A percentile compares a stretch with the other conserved stretches of the same genome.
These are phyloP conservation scores for Selenia dentaria DNA, from an alignment of 2,888 invertebrate species.

Conservation along the genomic window DNA sequence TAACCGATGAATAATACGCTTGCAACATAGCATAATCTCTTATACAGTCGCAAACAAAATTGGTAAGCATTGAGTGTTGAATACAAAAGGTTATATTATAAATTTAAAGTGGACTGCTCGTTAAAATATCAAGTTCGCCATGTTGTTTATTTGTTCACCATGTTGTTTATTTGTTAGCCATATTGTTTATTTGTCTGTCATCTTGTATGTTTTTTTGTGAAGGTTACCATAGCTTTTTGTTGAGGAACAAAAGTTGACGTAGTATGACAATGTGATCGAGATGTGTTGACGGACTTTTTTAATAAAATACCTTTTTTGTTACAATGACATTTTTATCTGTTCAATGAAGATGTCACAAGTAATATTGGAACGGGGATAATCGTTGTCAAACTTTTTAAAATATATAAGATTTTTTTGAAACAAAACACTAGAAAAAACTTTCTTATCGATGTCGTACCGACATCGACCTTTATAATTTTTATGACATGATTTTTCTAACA, in stretches of 20 bases:
- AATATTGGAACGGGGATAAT: too few species aligned
- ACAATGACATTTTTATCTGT: background rate
- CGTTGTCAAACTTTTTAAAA: too few species aligned
- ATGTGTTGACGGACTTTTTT: background rate
- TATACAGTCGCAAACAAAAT: constrained; percentile 54
- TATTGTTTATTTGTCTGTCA: constrained; percentile 6
- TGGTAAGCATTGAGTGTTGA: constrained; percentile 68
- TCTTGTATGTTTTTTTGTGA: constrained; percentile 5
- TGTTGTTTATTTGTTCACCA: constrained; percentile 41
- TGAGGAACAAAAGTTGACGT: constrained; percentile 2
- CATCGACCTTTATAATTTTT: too few species aligned
- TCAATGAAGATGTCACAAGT: background rate
- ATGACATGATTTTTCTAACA: too few species aligned
- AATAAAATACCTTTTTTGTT: background rate
- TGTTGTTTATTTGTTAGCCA: constrained; percentile 34
- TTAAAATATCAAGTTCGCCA: constrained; percentile 70
- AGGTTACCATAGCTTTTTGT: constrained; percentile 4
- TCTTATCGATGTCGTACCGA: too few species aligned
- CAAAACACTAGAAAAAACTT: too few species aligned
- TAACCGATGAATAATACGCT: too few species aligned
- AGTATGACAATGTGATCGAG: constrained; percentile 11
- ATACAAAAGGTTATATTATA: constrained; percentile 76
- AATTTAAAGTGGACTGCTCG: constrained; percentile 74
- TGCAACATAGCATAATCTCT: constrained; percentile 26
- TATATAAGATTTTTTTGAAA: too few species aligned